Evolutionary conservation across 1,140 invertebrate species (phyloP), one percentile per base, ranked within the genome.

Genomic region (Rhizoglyphus robini): DNA sequence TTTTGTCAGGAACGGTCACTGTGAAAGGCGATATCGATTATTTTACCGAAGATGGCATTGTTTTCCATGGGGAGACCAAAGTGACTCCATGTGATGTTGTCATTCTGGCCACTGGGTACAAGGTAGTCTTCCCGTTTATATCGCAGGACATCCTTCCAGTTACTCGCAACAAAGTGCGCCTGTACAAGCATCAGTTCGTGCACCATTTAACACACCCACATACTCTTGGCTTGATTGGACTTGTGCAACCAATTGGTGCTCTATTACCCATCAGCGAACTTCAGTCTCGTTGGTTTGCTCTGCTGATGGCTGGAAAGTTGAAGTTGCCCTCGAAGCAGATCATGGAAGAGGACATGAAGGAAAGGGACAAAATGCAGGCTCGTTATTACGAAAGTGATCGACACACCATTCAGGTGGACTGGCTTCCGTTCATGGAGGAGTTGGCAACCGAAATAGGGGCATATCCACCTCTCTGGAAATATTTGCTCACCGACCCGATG

Each of bases 251-350:
- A 34, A 68, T 80, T 23, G 79, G 79, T 46, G 72, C 77, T 31
- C 71, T 80, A 18, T 74, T 79, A 68, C 78, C 80, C 5, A 76
- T 80, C 32, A 73, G 76, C 11, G 80, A 81, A 71, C 74, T 82
- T 36, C 80, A 81, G 69, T 72, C 75, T 18, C 71, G 80, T 38
- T 78, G 78, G 73, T 77, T 74, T 57, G 61, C 67, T 11, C 58
- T 69, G 36, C 27, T 70, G 18, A 61, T 66, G 38, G 2, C 27
- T 15, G 63, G 59, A 20, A 58, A 58, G 25, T 58, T 18, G 20
- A 18, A 46, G 0, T 48, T 76, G 1, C 76, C 76, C 18, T 11
- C 27, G 13, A 63, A n/a, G 47, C 30, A 67, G 27, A 67, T 57
- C 8, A 79, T 78, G 76, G 41, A 68, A 13, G 54, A 64, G 11